Conservation (phyloP, 1,140 invertebrate genomes). For the Drosophila jambulina region DNA sequence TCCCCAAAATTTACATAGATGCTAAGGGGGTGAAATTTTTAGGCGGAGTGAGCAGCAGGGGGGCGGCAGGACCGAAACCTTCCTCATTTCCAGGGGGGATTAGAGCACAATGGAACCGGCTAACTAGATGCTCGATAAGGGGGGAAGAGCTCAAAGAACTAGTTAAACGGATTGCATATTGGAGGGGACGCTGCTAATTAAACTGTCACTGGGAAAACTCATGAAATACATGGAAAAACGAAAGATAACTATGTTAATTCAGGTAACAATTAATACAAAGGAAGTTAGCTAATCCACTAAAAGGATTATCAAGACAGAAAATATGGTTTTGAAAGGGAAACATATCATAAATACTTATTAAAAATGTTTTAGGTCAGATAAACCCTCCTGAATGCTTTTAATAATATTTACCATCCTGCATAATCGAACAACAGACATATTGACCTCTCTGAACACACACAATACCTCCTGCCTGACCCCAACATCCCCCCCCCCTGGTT, state of each 20-base stretch:
- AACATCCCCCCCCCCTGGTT: neutral
- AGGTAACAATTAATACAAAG: neutral
- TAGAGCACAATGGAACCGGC: conserved; percentile 19
- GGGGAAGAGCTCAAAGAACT: conserved; percentile 4
- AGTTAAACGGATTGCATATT: conserved; percentile 11
- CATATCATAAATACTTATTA: neutral
- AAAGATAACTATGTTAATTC: neutral
- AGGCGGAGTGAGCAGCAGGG: neutral
- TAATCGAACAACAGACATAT: conserved; percentile 47
- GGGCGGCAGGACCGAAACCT: neutral
- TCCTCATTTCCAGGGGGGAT: conserved; percentile 7
- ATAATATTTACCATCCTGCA: neutral
- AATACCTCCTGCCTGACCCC: no score
- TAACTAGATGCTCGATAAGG: conserved; percentile 36
- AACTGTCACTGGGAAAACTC: neutral
- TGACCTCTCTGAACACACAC: conserved; percentile 36
- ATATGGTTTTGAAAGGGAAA: neutral
- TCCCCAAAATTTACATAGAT: conserved; percentile 29
- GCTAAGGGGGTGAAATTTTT: conserved; percentile 4
- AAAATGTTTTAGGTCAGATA: neutral
- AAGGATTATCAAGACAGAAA: neutral
- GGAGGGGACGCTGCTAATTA: conserved; percentile 24
- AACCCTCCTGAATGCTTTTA: neutral
- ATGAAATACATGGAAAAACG: neutral
- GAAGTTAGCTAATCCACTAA: neutral